Conservation (phyloP, 2,797 vertebrate species). For the Mormyrops boulengeri region DNA sequence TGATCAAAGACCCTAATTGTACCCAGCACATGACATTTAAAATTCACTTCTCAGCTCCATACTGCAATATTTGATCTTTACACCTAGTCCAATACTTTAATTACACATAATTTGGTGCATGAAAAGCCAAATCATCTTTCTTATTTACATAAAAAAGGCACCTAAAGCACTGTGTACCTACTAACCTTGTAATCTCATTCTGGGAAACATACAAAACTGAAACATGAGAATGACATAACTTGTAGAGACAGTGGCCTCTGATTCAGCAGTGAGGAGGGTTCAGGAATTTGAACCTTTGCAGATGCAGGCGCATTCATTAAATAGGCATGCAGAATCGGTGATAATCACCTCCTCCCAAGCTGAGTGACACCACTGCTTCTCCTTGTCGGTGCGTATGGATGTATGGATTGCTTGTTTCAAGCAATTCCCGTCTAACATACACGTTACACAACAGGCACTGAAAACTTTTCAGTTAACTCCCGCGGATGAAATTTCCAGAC, state of each 20-base stretch:
- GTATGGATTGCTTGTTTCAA: neutral
- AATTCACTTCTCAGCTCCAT: neutral
- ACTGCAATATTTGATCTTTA: neutral
- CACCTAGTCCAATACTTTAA: neutral
- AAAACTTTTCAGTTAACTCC: neutral
- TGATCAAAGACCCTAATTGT: neutral
- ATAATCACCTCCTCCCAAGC: neutral
- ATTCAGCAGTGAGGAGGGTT: neutral
- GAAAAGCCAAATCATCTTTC: neutral
- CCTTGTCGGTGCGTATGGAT: neutral
- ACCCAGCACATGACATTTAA: neutral
- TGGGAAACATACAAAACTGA: neutral
- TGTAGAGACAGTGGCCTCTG: neutral
- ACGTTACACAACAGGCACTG: neutral
- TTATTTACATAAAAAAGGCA: neutral
- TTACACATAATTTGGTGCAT: neutral
- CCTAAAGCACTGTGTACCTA: neutral
- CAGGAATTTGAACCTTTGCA: neutral
- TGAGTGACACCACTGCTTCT: neutral
- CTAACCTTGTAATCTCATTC: neutral
- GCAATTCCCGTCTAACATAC: neutral
- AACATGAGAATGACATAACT: neutral
- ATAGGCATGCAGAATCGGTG: neutral
- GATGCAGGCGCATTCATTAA: neutral
- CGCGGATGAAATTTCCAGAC: neutral